Evolutionary conservation across 2,888 invertebrate genomes (phyloP).

Genomic region (Torymus tubicola): DNA sequence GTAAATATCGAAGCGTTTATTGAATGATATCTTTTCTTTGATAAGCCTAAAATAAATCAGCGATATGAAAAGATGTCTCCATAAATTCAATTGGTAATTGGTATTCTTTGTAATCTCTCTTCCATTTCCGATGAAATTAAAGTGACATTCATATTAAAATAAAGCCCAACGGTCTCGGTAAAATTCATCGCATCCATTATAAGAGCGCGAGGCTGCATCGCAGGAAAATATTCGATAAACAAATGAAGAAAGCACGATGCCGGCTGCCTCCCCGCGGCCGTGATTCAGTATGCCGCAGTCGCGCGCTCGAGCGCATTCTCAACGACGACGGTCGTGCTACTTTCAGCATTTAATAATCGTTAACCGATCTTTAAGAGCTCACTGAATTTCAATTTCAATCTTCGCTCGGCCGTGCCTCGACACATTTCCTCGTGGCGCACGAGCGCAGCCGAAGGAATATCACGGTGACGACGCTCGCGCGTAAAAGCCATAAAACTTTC

Average conservation of each 20-base stretch:
- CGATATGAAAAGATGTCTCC: no score
- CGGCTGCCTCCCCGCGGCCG: neutral
- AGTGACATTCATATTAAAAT: neutral
- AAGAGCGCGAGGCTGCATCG: no score
- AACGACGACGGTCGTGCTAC: neutral
- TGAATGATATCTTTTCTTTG: no score
- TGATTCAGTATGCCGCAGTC: slow-evolving; percentile 32
- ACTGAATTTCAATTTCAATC: slow-evolving; percentile 52
- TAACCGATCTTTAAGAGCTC: slow-evolving; percentile 46
- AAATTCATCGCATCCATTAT: no score
- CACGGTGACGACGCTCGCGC: slow-evolving; percentile 11
- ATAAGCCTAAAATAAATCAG: no score
- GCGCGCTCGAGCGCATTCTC: slow-evolving; percentile 4
- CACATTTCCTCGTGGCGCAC: neutral
- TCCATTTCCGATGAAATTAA: neutral
- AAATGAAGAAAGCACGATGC: slow-evolving; percentile 4
- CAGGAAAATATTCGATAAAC: slow-evolving; percentile 13
- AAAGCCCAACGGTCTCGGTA: neutral
- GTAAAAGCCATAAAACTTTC: slow-evolving; percentile 43
- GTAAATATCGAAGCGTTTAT: no score
- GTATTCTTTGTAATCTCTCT: neutral
- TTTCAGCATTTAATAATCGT: slow-evolving; percentile 46
- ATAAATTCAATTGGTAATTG: no score
- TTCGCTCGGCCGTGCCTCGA: slow-evolving; percentile 4
- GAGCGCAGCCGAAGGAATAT: neutral